Evolutionary conservation across 2,113 vertebrate species (phyloP).

Genomic region (Origma solitaria): DNA sequence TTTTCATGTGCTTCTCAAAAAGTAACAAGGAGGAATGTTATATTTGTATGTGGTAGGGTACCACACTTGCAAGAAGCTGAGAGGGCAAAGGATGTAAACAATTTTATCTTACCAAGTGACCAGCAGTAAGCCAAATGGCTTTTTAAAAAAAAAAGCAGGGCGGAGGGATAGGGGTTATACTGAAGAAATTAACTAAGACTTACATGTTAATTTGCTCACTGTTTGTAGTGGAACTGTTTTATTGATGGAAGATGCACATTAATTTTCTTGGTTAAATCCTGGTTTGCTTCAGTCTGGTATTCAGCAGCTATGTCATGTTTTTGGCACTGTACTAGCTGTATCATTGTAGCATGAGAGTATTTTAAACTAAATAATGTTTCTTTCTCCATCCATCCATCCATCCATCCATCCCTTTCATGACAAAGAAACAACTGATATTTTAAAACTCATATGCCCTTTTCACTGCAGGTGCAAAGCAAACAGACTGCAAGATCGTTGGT

Average conservation of each 20-base stretch:
- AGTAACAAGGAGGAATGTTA: background rate
- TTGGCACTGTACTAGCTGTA: background rate
- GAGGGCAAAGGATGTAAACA: background rate
- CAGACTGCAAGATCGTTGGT: background rate
- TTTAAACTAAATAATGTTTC: background rate
- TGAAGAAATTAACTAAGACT: background rate
- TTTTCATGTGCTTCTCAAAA: background rate
- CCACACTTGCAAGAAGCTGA: background rate
- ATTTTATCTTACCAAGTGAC: background rate
- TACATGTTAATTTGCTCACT: background rate
- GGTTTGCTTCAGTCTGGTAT: background rate
- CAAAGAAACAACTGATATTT: background rate
- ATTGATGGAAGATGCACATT: background rate
- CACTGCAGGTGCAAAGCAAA: background rate
- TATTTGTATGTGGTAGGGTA: background rate
- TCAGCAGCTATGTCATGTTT: background rate
- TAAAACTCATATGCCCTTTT: background rate
- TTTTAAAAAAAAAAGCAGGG: fast-evolving
- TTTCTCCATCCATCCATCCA: background rate
- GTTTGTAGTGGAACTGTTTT: background rate
- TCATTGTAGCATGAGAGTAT: background rate
- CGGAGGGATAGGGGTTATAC: fast-evolving
- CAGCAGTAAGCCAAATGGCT: background rate
- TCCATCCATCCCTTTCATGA: background rate
- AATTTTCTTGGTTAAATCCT: background rate